These are phyloP conservation scores for Pseudochirops cupreus DNA, from an alignment of 2,797 vertebrate species.

Conservation along the genomic window DNA sequence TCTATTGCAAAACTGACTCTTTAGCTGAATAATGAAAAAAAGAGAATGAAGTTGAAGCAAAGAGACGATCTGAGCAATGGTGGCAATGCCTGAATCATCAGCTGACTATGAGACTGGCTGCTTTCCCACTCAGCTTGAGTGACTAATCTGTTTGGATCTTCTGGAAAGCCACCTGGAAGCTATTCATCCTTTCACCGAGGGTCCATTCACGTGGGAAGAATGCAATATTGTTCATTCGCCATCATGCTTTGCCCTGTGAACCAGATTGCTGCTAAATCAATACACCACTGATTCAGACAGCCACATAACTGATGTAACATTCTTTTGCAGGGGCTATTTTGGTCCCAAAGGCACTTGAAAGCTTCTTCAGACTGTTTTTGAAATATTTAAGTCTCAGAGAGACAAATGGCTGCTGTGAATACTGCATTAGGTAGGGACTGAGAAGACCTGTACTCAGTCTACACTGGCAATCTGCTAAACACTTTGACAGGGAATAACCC, in stretches of 20 bases:
- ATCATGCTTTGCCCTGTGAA: slow-evolving; percentile 47
- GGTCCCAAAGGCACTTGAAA: slow-evolving; percentile 56
- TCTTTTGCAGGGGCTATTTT: slow-evolving; percentile 67
- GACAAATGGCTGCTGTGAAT: slow-evolving; percentile 2
- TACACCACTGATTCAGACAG: slow-evolving; percentile 49
- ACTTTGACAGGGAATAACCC: background rate
- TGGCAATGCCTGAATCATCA: slow-evolving; percentile 48
- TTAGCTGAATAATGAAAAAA: slow-evolving; percentile 37
- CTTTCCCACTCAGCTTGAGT: slow-evolving; percentile 48
- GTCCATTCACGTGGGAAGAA: slow-evolving; percentile 60
- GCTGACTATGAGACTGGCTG: slow-evolving; percentile 44
- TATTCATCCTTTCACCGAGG: slow-evolving; percentile 65
- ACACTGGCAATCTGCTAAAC: background rate
- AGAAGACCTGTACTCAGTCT: background rate
- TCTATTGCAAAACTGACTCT: slow-evolving; percentile 62
- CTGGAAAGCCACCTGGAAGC: slow-evolving; percentile 73
- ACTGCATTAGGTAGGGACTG: background rate
- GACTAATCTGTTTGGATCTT: slow-evolving; percentile 70
- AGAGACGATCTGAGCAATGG: slow-evolving; percentile 62
- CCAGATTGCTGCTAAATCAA: slow-evolving; percentile 68
- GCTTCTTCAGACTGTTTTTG: slow-evolving; percentile 34
- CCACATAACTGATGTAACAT: slow-evolving; percentile 48
- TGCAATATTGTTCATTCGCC: slow-evolving; percentile 64
- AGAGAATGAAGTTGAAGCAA: slow-evolving; percentile 61
- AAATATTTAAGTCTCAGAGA: slow-evolving; percentile 52